A percentile compares a stretch with the other conserved stretches of the same genome.
These are phyloP conservation scores for Dolichomitus sp. DNA, from an alignment of 2,888 invertebrate species.

Conservation along the genomic window DNA sequence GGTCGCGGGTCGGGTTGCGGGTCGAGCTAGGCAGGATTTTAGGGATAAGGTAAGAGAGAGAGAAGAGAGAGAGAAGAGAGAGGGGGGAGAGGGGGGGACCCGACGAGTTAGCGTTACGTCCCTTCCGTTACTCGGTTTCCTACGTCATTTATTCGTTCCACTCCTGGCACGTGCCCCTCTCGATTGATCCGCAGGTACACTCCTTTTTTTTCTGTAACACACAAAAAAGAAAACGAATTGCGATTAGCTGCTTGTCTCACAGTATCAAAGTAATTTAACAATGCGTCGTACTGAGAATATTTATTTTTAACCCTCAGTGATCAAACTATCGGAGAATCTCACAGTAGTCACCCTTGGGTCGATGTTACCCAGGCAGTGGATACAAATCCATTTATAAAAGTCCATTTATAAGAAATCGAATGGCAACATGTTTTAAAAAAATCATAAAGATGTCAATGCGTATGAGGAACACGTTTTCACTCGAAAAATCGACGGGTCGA, in stretches of 20 bases:
- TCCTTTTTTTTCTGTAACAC: conserved; percentile 80
- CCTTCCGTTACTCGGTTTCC: conserved; percentile 83
- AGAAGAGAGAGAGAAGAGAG: conserved; percentile 79
- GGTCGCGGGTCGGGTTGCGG: conserved; percentile 70
- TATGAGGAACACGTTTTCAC: too few species aligned
- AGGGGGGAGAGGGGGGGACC: conserved; percentile 86
- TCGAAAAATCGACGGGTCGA: too few species aligned
- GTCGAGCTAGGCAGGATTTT: conserved; percentile 67
- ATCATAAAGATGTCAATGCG: too few species aligned
- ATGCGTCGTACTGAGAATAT: not conserved
- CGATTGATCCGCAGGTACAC: conserved; percentile 75
- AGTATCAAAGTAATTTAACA: not conserved
- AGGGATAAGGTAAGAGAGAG: conserved; percentile 68
- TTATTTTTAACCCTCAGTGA: too few species aligned
- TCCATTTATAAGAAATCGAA: too few species aligned
- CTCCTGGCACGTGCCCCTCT: conserved; percentile 82
- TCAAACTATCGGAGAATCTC: too few species aligned
- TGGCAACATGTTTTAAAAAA: too few species aligned
- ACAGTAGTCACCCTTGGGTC: too few species aligned
- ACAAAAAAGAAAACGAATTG: conserved; percentile 68
- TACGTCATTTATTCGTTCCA: conserved; percentile 85
- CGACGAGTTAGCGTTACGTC: conserved; percentile 84
- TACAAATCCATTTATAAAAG: too few species aligned
- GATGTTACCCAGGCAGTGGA: too few species aligned
- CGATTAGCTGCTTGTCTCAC: not conserved